Evolutionary conservation across 1,140 invertebrate species (phyloP).

Genomic region (Bursaphelenchus mucronatus): DNA sequence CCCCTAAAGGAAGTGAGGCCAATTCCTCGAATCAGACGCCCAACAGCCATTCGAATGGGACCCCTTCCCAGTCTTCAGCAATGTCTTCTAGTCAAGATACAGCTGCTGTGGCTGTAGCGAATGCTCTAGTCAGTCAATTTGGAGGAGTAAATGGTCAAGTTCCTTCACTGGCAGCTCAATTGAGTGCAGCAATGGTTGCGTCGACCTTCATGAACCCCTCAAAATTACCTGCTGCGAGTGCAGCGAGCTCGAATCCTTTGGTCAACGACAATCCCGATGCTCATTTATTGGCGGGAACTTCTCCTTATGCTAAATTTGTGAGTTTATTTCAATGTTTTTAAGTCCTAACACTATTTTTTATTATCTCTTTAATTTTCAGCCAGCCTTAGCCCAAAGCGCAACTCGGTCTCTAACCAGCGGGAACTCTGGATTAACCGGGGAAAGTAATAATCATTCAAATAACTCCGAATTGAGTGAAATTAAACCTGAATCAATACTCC

Average conservation of each 20-base stretch:
- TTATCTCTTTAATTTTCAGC: constrained; percentile 1
- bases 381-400: background rate
- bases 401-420: constrained; percentile 14
- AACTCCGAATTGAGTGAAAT: background rate
- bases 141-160: constrained; percentile 12
- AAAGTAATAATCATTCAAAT: too few species aligned
- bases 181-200: constrained; percentile 34
- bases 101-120: constrained; percentile 1
- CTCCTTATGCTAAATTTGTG: constrained; percentile 16
- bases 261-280: constrained; percentile 20
- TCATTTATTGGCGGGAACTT: constrained; percentile 15
- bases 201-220: background rate
- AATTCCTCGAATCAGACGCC: constrained; percentile 7
- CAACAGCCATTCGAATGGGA: background rate
- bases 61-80: constrained; percentile 2
- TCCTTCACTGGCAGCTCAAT: constrained; percentile 31
- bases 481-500: too few species aligned
- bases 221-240: background rate
- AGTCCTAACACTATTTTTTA: too few species aligned
- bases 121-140: constrained; percentile 3
- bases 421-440: constrained; percentile 6
- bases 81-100: constrained; percentile 5
- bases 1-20: too few species aligned
- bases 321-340: background rate
- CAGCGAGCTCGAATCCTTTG: constrained; percentile 1